These are phyloP conservation scores for Lordiphosa andalusiaca DNA, from an alignment of 2,888 invertebrate species.

Conservation along the genomic window DNA sequence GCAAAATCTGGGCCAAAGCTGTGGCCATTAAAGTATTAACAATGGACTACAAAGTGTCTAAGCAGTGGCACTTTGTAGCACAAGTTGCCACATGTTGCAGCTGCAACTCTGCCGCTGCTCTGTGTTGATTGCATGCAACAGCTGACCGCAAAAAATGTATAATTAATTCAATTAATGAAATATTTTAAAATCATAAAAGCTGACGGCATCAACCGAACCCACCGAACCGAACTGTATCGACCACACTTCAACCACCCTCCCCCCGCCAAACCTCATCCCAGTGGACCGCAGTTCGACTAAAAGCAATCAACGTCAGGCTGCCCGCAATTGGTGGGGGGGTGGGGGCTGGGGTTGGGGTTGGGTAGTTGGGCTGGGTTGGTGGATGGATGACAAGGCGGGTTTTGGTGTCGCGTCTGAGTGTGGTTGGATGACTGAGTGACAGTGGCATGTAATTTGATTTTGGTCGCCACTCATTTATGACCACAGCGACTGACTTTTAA, in stretches of 20 bases:
- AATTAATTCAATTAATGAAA: constrained; percentile 69
- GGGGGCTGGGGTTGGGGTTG: no score
- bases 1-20: constrained; percentile 44
- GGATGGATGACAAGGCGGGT: neutral
- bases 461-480: constrained; percentile 50
- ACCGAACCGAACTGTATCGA: constrained; percentile 5
- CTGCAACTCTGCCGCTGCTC: neutral
- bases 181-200: constrained; percentile 60
- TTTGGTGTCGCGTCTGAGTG: neutral
- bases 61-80: constrained; percentile 40
- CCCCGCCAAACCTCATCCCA: constrained; percentile 7
- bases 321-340: constrained; percentile 2
- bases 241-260: constrained; percentile 1
- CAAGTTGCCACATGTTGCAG: no score
- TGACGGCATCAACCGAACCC: constrained; percentile 29
- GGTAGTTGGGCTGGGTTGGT: no score
- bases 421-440: constrained; percentile 26
- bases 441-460: constrained; percentile 59
- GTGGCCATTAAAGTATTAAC: constrained; percentile 65
- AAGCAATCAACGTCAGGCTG: constrained; percentile 64
- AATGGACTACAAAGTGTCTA: no score
- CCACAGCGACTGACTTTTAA: constrained; percentile 20
- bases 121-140: constrained; percentile 31
- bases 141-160: constrained; percentile 59
- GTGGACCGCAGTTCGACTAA: constrained; percentile 47